Percentiles rank a stretch among this genome's conserved stretches.
Conservation (phyloP, 2,888 invertebrate genomes). For the Tinea semifulvella region DNA sequence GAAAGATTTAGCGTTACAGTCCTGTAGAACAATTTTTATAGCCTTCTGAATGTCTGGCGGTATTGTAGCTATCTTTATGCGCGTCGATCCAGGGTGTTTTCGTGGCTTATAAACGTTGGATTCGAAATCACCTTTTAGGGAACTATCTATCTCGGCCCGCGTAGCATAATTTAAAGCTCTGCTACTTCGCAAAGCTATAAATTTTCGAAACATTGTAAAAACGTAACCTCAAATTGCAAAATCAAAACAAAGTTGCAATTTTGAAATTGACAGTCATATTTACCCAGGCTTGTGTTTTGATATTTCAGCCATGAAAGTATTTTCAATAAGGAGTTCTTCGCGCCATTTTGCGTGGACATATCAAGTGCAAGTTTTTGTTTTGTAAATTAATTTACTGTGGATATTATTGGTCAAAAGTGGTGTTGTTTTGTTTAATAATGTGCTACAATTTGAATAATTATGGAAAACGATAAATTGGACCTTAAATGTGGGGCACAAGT, state of each 20-base stretch:
- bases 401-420: too few relatives aligned
- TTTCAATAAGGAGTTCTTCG: too few relatives aligned
- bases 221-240: neutral
- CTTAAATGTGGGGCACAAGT: too few relatives aligned
- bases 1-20: slow-evolving; percentile 66
- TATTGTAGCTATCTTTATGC: slow-evolving; percentile 56
- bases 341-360: too few relatives aligned
- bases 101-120: slow-evolving; percentile 69
- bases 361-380: too few relatives aligned
- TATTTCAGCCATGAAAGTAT: neutral
- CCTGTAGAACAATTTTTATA: slow-evolving; percentile 62
- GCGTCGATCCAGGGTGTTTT: slow-evolving; percentile 76
- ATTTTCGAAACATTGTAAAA: slow-evolving; percentile 43
- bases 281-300: neutral
- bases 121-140: slow-evolving; percentile 53
- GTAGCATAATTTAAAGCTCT: slow-evolving; percentile 29
- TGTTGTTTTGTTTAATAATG: too few relatives aligned
- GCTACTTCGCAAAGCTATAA: neutral
- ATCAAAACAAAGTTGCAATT: slow-evolving; percentile 7
- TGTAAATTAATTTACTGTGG: neutral
- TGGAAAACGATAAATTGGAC: too few relatives aligned
- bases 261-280: neutral
- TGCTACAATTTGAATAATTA: too few relatives aligned
- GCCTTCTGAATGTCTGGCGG: slow-evolving; percentile 70
- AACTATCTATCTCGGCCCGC: slow-evolving; percentile 58